Conservation (phyloP, 2,113 vertebrate species). For the Murina feae region DNA sequence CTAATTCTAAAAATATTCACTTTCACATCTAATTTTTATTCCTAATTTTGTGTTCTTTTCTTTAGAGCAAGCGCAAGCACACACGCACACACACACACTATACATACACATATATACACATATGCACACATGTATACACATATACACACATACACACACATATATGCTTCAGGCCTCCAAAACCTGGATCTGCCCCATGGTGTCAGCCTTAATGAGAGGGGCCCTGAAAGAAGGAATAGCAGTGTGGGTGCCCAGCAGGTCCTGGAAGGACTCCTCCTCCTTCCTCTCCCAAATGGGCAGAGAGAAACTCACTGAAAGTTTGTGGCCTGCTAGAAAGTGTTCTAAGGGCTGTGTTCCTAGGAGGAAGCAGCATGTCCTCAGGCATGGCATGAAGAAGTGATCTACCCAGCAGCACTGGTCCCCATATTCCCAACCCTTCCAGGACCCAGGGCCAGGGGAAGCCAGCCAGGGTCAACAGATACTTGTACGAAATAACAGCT, state of each 20-base stretch:
- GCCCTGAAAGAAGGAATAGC: neutral
- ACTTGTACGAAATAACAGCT: neutral
- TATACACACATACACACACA: neutral
- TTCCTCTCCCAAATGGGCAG: neutral
- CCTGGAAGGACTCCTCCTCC: neutral
- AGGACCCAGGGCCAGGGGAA: neutral
- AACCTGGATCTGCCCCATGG: neutral
- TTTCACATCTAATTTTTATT: neutral
- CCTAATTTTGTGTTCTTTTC: neutral
- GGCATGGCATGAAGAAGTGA: neutral
- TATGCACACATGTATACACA: too few relatives aligned
- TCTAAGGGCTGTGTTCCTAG: neutral
- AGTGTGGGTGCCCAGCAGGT: neutral
- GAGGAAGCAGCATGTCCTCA: neutral
- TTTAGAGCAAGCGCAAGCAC: neutral
- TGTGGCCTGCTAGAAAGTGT: neutral
- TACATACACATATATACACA: too few relatives aligned
- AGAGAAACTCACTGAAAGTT: neutral
- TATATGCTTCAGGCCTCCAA: neutral
- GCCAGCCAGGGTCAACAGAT: neutral
- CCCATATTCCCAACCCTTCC: neutral
- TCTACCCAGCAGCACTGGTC: neutral
- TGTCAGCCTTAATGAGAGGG: neutral
- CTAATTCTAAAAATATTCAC: neutral
- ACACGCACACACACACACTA: neutral